Evolutionary conservation across 2,888 invertebrate species (phyloP).

Genomic region (Sinelater perroti): DNA sequence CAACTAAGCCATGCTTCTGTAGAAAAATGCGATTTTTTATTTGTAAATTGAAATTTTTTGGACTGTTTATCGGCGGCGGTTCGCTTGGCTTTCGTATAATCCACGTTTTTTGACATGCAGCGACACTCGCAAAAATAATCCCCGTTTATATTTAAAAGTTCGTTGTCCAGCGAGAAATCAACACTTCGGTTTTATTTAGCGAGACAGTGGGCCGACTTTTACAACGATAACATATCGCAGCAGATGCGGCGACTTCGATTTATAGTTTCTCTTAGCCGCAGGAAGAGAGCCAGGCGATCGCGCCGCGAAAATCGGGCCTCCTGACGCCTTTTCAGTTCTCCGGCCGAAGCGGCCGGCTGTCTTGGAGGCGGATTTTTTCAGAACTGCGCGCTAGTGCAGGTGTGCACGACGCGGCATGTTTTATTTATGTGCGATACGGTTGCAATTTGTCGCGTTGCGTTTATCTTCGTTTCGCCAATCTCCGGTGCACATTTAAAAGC

Average conservation of each 20-base stretch:
- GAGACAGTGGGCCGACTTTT: slow-evolving; percentile 4
- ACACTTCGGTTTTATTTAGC: neutral
- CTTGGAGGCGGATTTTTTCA: no score
- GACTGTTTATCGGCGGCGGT: no score
- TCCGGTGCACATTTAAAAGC: slow-evolving; percentile 5
- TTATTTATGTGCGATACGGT: neutral
- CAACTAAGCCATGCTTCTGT: no score
- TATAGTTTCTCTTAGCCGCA: slow-evolving; percentile 8
- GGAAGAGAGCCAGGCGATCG: neutral
- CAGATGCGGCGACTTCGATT: slow-evolving; percentile 2
- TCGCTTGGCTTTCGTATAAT: no score
- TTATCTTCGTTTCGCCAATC: slow-evolving; percentile 10
- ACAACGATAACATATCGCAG: slow-evolving; percentile 5
- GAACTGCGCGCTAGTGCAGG: neutral
- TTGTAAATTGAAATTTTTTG: no score
- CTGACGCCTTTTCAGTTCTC: no score
- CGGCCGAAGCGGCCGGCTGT: no score
- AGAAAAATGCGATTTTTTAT: no score
- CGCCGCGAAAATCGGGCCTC: no score
- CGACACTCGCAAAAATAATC: no score
- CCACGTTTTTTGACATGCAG: no score
- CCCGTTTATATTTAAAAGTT: neutral
- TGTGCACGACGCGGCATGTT: neutral
- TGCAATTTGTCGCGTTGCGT: neutral
- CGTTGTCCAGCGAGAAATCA: neutral